Evolutionary conservation across 2,113 vertebrate species (phyloP).

Genomic region (Enhydra lutris): DNA sequence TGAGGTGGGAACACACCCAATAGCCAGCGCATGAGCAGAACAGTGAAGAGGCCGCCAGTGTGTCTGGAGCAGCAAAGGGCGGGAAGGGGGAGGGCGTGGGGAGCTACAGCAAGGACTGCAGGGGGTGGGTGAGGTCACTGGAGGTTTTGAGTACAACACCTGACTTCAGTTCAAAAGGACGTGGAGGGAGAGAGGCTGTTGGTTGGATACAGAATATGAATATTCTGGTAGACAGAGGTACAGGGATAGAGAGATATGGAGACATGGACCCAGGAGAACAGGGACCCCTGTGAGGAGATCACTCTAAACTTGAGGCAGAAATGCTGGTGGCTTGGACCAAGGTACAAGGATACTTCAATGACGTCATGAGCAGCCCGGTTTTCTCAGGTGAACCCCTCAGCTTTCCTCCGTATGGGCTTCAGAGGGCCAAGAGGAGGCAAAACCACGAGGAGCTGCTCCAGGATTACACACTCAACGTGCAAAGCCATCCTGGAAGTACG

Average conservation of each 20-base stretch:
- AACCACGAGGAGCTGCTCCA: background rate
- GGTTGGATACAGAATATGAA: background rate
- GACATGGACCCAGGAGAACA: background rate
- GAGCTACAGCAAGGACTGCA: no score
- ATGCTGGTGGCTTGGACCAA: background rate
- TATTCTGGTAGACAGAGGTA: background rate
- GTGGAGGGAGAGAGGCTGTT: background rate
- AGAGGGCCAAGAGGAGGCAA: background rate
- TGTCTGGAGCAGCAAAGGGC: background rate
- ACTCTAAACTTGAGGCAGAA: background rate
- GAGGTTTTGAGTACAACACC: background rate
- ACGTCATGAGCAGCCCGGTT: background rate
- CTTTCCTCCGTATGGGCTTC: background rate
- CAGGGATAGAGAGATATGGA: no score
- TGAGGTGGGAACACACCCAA: background rate
- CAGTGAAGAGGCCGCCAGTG: background rate
- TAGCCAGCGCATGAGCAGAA: background rate
- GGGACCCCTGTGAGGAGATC: background rate
- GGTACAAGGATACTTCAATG: background rate
- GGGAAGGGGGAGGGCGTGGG: accelerated
- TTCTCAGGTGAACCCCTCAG: background rate
- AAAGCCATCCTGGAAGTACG: background rate
- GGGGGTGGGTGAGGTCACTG: background rate
- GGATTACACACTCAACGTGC: background rate
- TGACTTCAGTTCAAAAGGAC: background rate